phyloP scores from a whole-genome alignment of 2,113 vertebrate genomes.

The Eleginops maclovinus region DNA sequence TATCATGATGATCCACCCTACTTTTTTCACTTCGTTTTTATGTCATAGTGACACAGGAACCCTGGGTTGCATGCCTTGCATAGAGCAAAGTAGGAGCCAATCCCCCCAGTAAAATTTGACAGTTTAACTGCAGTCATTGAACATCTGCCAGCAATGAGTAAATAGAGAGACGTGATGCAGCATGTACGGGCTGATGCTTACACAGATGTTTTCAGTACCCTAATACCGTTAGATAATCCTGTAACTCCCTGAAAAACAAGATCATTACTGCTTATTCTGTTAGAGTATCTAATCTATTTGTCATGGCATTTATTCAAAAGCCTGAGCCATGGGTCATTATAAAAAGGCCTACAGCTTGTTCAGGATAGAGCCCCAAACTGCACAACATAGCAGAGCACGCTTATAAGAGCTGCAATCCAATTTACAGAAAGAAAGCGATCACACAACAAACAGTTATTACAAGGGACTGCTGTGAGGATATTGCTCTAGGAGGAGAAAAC shows the following conservation, averaged over 20 bases:
- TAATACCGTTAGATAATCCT: slow-evolving; percentile 79
- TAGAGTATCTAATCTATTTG: slow-evolving; percentile 72
- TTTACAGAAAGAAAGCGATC: slow-evolving; percentile 38
- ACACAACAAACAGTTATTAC: slow-evolving; percentile 18
- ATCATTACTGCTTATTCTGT: slow-evolving; percentile 75
- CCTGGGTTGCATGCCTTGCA: slow-evolving; percentile 4
- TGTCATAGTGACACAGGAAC: slow-evolving; percentile 40
- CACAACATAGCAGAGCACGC: slow-evolving; percentile 16
- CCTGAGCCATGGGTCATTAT: slow-evolving; percentile 62
- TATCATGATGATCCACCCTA: not conserved
- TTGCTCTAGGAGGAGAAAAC: slow-evolving; percentile 29
- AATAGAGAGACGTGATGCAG: slow-evolving; percentile 29
- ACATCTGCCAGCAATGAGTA: slow-evolving; percentile 57
- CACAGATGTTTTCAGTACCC: slow-evolving; percentile 79
- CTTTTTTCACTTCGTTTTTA: not conserved
- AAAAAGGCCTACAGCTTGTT: slow-evolving; percentile 64
- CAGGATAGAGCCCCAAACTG: slow-evolving; percentile 44
- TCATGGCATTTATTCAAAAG: slow-evolving; percentile 67
- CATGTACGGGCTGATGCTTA: slow-evolving; percentile 53
- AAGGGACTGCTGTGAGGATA: slow-evolving; percentile 3
- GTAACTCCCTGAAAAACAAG: slow-evolving; percentile 78
- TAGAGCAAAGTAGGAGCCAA: slow-evolving; percentile 19
- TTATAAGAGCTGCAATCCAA: slow-evolving; percentile 49
- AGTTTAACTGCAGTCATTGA: slow-evolving; percentile 46
- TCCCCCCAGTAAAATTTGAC: slow-evolving; percentile 37